These are phyloP conservation scores for Bucorvus abyssinicus DNA, from an alignment of 2,797 vertebrate species.

Conservation along the genomic window DNA sequence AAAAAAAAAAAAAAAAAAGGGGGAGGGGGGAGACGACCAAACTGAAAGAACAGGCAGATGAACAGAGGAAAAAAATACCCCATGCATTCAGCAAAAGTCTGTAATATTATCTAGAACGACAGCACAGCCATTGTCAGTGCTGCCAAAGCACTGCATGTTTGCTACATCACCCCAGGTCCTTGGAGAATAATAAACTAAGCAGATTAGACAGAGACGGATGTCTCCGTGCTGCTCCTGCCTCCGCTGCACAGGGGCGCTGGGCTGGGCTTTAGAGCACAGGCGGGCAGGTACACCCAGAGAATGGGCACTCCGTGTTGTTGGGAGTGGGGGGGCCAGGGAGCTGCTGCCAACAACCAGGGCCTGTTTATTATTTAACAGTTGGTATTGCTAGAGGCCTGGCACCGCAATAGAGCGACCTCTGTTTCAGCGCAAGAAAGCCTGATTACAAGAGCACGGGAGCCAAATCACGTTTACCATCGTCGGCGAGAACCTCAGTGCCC, in stretches of 20 bases:
- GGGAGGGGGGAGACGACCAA: background rate
- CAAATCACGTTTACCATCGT: conserved; percentile 79
- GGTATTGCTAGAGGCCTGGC: conserved; percentile 83
- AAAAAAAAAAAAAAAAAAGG: background rate
- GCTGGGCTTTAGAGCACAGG: conserved; percentile 42
- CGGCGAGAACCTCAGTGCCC: conserved; percentile 71
- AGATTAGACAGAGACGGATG: conserved; percentile 75
- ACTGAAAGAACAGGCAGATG: conserved; percentile 9
- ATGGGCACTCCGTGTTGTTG: conserved; percentile 54
- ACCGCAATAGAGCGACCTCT: conserved; percentile 78
- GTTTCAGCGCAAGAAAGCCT: conserved; percentile 76
- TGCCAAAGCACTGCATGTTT: conserved; percentile 71
- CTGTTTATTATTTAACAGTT: conserved; percentile 88
- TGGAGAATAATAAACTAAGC: conserved; percentile 73
- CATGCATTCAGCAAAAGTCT: conserved; percentile 65
- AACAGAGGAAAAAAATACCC: conserved; percentile 65
- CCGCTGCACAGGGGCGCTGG: conserved; percentile 4
- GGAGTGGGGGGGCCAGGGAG: conserved; percentile 26
- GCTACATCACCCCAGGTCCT: conserved; percentile 69
- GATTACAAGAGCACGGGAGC: conserved; percentile 74
- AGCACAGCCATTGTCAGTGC: conserved; percentile 70
- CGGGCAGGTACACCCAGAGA: conserved; percentile 72
- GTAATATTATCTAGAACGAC: conserved; percentile 73
- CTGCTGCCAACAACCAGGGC: conserved; percentile 77
- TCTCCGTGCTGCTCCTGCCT: conserved; percentile 42